Conservation (phyloP, 2,797 vertebrate species). For the Sardinella longiceps region DNA sequence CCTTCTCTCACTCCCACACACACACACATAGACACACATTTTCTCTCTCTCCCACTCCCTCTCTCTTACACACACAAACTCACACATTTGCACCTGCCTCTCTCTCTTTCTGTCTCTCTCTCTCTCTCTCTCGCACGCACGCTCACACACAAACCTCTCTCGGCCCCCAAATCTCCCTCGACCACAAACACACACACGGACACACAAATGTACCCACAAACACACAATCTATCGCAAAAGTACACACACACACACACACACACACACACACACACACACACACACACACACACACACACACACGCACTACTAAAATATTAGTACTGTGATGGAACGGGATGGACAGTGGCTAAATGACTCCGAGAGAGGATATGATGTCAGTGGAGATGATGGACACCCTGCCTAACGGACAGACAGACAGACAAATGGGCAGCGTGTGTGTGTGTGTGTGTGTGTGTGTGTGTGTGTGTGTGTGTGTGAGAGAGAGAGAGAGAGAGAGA, state of each 20-base stretch:
- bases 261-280: constrained; percentile 9
- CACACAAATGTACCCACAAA: background rate
- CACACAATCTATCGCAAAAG: too few species aligned
- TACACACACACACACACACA: constrained; percentile 17
- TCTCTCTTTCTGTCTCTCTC: too few species aligned
- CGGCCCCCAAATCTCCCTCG: too few species aligned
- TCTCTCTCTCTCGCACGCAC: background rate
- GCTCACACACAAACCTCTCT: background rate
- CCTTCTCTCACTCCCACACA: background rate
- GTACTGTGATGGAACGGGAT: background rate
- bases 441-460: too few species aligned
- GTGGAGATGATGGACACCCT: background rate
- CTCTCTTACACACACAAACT: background rate
- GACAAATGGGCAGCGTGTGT: too few species aligned
- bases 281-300: constrained; percentile 28
- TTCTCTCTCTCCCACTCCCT: background rate
- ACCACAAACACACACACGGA: too few species aligned
- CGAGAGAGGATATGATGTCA: background rate
- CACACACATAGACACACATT: background rate
- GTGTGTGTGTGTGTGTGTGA: too few species aligned
- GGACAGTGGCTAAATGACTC: background rate
- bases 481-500: too few species aligned
- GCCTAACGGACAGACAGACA: background rate
- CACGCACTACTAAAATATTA: constrained; percentile 10
- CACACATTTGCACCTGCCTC: too few species aligned